Conservation (phyloP, 2,888 invertebrate species). For the Hanleya hanleyi region DNA sequence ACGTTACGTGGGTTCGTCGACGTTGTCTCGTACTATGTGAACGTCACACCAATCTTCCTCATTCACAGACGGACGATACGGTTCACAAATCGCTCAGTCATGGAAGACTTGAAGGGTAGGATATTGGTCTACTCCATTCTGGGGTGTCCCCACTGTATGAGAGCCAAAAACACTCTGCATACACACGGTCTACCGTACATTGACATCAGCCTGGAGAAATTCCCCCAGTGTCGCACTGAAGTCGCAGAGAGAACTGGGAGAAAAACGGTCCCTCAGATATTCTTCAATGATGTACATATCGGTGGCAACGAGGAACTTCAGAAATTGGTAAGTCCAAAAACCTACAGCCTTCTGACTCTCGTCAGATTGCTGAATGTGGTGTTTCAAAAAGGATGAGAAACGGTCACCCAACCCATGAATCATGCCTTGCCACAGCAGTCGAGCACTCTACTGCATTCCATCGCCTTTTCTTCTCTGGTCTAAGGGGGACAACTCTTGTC, state of each 20-base stretch:
- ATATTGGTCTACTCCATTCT: slow-evolving; percentile 71
- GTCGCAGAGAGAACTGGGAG: slow-evolving; percentile 61
- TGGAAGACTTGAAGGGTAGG: slow-evolving; percentile 57
- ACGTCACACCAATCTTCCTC: no score
- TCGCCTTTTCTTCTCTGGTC: no score
- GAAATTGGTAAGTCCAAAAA: slow-evolving; percentile 64
- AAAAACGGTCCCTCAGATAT: slow-evolving; percentile 72
- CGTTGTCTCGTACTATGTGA: no score
- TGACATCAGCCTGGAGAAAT: slow-evolving; percentile 70
- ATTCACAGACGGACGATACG: neutral
- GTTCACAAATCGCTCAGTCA: neutral
- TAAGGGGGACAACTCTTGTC: no score
- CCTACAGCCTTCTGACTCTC: no score
- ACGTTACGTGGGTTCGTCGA: no score
- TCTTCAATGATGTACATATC: slow-evolving; percentile 72
- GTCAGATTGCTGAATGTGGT: no score
- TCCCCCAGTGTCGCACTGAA: slow-evolving; percentile 65
- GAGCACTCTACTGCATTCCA: no score
- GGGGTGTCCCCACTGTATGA: slow-evolving; percentile 71
- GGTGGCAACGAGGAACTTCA: slow-evolving; percentile 72
- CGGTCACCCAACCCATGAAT: no score
- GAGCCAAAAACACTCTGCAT: slow-evolving; percentile 64
- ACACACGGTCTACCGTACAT: slow-evolving; percentile 66
- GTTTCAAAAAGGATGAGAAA: no score
- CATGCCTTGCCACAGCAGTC: no score